Percentiles rank a stretch among this genome's conserved stretches.
phyloP scores from a whole-genome alignment of 1,140 invertebrate species.

The Myzus persicae region DNA sequence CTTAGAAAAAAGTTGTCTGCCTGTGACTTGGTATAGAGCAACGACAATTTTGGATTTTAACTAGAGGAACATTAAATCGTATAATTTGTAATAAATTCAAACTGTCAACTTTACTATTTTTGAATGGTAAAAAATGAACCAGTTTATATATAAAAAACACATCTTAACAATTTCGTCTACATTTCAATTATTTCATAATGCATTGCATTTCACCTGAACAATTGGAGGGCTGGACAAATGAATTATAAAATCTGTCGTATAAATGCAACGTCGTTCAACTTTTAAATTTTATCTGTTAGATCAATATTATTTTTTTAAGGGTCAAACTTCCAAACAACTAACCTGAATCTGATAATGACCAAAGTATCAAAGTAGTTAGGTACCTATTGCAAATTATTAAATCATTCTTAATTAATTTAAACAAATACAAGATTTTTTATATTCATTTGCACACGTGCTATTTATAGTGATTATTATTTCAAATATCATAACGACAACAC shows the following conservation, averaged over 20 bases:
- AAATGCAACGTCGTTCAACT: background rate
- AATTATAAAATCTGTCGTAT: background rate
- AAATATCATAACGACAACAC: background rate
- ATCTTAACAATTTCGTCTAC: too few species aligned
- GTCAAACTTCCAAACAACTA: background rate
- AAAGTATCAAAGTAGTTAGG: background rate
- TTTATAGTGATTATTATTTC: background rate
- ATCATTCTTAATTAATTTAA: background rate
- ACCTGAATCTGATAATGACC: background rate
- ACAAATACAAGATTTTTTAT: background rate
- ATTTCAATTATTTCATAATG: too few species aligned
- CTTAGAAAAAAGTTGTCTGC: background rate
- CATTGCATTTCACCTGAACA: too few species aligned
- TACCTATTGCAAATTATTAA: background rate
- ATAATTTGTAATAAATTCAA: too few species aligned
- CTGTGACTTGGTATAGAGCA: too few species aligned
- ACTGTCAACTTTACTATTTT: too few species aligned
- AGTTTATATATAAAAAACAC: too few species aligned
- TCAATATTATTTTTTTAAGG: background rate
- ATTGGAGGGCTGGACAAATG: background rate
- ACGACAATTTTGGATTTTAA: too few species aligned
- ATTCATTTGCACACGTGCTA: background rate
- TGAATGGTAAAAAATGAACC: too few species aligned
- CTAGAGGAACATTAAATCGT: too few species aligned
- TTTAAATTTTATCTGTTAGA: background rate